Evolutionary conservation across 2,113 vertebrate species (phyloP), one percentile per base, ranked within the genome.

Genomic region (Capreolus pygargus): DNA sequence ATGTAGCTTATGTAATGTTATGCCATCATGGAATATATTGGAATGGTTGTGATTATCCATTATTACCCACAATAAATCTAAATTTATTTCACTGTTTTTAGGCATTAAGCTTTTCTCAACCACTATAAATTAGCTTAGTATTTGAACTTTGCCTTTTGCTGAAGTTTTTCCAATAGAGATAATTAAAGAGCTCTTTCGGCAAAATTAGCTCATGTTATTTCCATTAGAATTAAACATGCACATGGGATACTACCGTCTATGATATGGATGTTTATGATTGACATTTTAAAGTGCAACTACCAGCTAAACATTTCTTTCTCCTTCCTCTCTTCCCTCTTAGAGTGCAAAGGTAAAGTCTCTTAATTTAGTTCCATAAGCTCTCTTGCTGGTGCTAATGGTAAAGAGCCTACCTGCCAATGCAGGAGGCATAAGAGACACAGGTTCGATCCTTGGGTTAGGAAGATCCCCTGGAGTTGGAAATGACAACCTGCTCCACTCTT

Each of bases 21-120:
- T 99, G 97, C 97, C 94, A 96, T 98, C 98, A 98, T 98, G 98
- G 99, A 98, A 98, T 99, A 98, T 97, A 97, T 87, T 94, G 98
- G 97, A 98, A 98, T 95, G 94, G 97, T 97, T 98, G 98, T 98
- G 98, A 98, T 99, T 99, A 98, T 85, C 99, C 98, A 98, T 98
- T 98, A 99, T 99, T 98, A 98, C 97, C 98, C 96, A 97, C 97
- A 98, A 99, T 98, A 99, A 99, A 98, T 98, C 96, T 98, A 98
- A 98, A 99, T 98, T 99, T 98, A 98, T 98, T 98, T 99, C 95
- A 97, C 98, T 98, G 93, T 98, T 98, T 98, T 98, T 98, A 98
- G 98, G 87, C 97, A 97, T 96, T 96, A 95, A 97, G 79, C 88
- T 97, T 98, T 98, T 97, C 98, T 98, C 89, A 97, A 96, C 95